phyloP scores from a whole-genome alignment of 53 echinoderm and acorn worm genomes.

The Mesocentrotus franciscanus region DNA sequence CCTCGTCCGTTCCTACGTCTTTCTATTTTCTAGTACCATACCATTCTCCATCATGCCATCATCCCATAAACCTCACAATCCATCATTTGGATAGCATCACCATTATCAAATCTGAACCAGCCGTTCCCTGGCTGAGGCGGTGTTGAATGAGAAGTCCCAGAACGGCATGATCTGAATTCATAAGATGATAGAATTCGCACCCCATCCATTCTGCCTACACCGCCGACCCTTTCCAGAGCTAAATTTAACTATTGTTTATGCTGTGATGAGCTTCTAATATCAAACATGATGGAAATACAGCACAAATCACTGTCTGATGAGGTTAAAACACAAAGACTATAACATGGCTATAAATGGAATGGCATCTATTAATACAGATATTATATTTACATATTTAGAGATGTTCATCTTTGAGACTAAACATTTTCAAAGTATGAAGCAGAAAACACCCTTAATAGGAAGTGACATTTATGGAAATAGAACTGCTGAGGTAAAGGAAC shows the following conservation, averaged over 20 bases:
- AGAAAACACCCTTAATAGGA: neutral
- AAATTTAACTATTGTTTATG: constrained; percentile 39
- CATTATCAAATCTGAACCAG: neutral
- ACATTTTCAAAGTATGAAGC: neutral
- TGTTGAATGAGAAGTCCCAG: neutral
- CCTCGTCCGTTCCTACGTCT: neutral
- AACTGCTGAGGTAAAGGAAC: neutral
- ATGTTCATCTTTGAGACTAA: neutral
- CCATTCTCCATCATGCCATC: constrained; percentile 12
- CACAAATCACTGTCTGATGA: neutral
- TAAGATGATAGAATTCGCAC: neutral
- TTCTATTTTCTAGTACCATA: neutral
- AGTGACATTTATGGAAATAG: neutral
- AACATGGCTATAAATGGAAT: neutral
- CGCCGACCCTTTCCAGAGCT: constrained; percentile 10
- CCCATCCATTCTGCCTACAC: neutral
- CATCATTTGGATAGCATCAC: constrained; percentile 49
- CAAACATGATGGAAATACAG: neutral
- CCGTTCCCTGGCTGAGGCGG: constrained; percentile 11
- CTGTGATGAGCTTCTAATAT: neutral
- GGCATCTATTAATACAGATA: neutral
- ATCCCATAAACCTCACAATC: constrained; percentile 6
- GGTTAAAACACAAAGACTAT: neutral
- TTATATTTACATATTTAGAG: neutral
- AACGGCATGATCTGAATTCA: constrained; percentile 19